Percentiles rank a stretch among this genome's conserved stretches.
phyloP scores from a whole-genome alignment of 2,888 invertebrate genomes.

The Galerucella calmariensis region DNA sequence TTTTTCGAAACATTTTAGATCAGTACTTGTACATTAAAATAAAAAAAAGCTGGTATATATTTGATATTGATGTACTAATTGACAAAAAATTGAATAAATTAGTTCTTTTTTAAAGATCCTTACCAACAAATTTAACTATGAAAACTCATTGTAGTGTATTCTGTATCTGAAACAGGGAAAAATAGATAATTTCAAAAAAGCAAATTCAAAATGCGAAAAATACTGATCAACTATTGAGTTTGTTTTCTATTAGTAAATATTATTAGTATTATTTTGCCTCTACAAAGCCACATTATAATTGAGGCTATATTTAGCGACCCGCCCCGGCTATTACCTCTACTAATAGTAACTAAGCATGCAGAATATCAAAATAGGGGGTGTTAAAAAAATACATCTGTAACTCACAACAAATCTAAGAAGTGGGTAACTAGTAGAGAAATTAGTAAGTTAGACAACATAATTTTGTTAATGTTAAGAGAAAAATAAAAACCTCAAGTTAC shows the following conservation, averaged over 20 bases:
- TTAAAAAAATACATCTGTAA: conserved; percentile 59
- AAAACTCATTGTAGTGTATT: conserved; percentile 32
- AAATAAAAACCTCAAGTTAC: conserved; percentile 39
- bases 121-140: conserved; percentile 31
- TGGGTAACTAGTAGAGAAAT: conserved; percentile 44
- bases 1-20: neutral
- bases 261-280: neutral
- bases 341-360: conserved; percentile 38
- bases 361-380: conserved; percentile 27
- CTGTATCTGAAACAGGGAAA: conserved; percentile 34
- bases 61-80: no score
- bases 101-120: conserved; percentile 8
- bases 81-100: neutral
- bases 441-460: conserved; percentile 52
- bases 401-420: conserved; percentile 63
- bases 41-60: no score
- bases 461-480: conserved; percentile 38
- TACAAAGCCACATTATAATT: no score
- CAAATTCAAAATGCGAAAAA: conserved; percentile 15
- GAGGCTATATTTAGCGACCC: neutral
- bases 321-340: neutral
- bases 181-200: conserved; percentile 13
- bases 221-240: conserved; percentile 17
- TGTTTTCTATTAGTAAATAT: neutral
- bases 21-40: neutral